Evolutionary conservation across 1,140 invertebrate species (phyloP), one percentile per base, ranked within the genome.

Genomic region (Hirudo medicinalis): DNA sequence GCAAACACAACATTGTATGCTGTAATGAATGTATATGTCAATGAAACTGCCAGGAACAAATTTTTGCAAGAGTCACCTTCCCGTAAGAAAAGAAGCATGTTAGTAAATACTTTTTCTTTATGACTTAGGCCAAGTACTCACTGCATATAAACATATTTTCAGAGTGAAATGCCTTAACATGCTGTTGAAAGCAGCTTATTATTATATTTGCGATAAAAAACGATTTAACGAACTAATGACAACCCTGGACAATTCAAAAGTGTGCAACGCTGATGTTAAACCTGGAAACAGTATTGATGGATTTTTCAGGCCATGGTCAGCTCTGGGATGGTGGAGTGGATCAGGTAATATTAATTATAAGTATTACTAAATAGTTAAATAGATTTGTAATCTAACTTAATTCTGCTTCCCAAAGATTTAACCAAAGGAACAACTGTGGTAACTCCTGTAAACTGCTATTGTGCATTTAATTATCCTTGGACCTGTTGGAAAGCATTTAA

Each of bases 1-100:
- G 73, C 73, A 53, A 74, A 74, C 27, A 74, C 71, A 40, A 74
- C 70, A 9, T 27, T 74, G 55, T 22, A 67, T 25, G 73, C 71
- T 25, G 69, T 66, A 15, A 54, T 74, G 17, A 36, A 29, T 22
- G 73, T 74, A 2, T 43, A 69, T 22, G 32, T 71, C 36, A 49
- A 71, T 32, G 70, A 71, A 29, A 19, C 20, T 20, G n/a, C 55
- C 15, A 27, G 55, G 27, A n/a, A 4, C 55, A n/a, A 15, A 15
- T 60, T 27, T 60, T 15, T n/a, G n/a, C 55, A 60, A 60, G 5
- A 6, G 55, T n/a, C 20, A 15, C 27, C n/a, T 6, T 60, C 57
- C 57, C 55, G 55, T 15, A 60, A 60, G 55, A 60, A 27, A 15
- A 60, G 55, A 22, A 60, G 29, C 57, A 63, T 63, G 57, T 63